These are phyloP conservation scores for Leptopilina drosophilae DNA, from an alignment of 2,888 invertebrate species.

Conservation along the genomic window DNA sequence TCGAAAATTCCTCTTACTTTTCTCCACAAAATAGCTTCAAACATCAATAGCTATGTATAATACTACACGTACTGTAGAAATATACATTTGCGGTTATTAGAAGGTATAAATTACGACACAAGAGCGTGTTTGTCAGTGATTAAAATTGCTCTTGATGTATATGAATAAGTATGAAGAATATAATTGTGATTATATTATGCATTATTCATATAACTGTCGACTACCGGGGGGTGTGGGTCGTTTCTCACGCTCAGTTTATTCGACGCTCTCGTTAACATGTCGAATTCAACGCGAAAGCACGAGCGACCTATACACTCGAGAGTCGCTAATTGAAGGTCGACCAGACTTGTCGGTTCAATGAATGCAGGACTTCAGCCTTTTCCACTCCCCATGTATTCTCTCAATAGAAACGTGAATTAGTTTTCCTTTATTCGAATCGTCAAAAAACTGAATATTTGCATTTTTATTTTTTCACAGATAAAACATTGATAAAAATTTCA, in stretches of 20 bases:
- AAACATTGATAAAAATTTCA: too few relatives aligned
- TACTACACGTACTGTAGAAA: background rate
- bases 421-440: background rate
- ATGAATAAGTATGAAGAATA: constrained; percentile 63
- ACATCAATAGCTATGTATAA: too few relatives aligned
- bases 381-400: background rate
- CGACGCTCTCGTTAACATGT: constrained; percentile 63
- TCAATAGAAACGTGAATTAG: constrained; percentile 40
- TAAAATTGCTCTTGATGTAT: constrained; percentile 59
- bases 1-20: too few relatives aligned
- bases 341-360: constrained; percentile 44
- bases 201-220: constrained; percentile 69
- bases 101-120: constrained; percentile 38
- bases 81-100: background rate
- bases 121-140: constrained; percentile 47
- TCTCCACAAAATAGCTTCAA: too few relatives aligned
- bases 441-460: background rate
- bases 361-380: constrained; percentile 15
- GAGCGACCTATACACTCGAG: constrained; percentile 39
- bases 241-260: constrained; percentile 66
- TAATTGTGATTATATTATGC: constrained; percentile 66
- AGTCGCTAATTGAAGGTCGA: constrained; percentile 54
- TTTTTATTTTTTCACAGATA: background rate
- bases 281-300: constrained; percentile 56
- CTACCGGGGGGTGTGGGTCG: constrained; percentile 58